Conservation (phyloP, 2,888 invertebrate species). For the Andrena dorsata region DNA sequence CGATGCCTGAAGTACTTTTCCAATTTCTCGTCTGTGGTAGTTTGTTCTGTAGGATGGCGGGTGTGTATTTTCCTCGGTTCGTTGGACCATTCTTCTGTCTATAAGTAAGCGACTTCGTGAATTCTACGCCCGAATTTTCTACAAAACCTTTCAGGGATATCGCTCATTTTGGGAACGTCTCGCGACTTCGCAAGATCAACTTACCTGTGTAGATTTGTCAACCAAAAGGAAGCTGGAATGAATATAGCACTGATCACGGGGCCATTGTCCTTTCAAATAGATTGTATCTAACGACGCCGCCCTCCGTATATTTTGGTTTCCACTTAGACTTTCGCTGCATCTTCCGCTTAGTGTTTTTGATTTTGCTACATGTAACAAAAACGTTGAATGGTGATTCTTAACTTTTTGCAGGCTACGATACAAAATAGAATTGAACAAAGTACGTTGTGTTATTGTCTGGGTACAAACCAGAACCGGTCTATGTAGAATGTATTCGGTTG, state of each 20-base stretch:
- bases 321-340: conserved; percentile 86
- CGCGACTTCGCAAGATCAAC: neutral
- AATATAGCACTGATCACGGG: conserved; percentile 89
- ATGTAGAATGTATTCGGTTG: conserved; percentile 70
- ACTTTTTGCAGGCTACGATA: neutral
- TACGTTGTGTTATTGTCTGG: neutral
- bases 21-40: conserved; percentile 87
- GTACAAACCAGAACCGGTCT: conserved; percentile 69
- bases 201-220: conserved; percentile 93
- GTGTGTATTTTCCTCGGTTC: conserved; percentile 86
- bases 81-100: conserved; percentile 90
- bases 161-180: no score
- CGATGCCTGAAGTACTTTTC: conserved; percentile 87
- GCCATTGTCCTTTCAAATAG: conserved; percentile 92
- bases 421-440: neutral
- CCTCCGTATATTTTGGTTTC: conserved; percentile 89
- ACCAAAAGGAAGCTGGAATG: conserved; percentile 90
- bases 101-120: conserved; percentile 9
- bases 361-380: conserved; percentile 84
- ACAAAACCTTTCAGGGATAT: no score
- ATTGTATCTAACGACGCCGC: conserved; percentile 93
- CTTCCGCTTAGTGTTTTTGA: conserved; percentile 86
- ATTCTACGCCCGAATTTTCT: neutral
- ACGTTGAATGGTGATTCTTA: conserved; percentile 31
- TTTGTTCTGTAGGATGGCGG: conserved; percentile 83